phyloP scores from a whole-genome alignment of 2,113 vertebrate genomes.

The Athene noctua region DNA sequence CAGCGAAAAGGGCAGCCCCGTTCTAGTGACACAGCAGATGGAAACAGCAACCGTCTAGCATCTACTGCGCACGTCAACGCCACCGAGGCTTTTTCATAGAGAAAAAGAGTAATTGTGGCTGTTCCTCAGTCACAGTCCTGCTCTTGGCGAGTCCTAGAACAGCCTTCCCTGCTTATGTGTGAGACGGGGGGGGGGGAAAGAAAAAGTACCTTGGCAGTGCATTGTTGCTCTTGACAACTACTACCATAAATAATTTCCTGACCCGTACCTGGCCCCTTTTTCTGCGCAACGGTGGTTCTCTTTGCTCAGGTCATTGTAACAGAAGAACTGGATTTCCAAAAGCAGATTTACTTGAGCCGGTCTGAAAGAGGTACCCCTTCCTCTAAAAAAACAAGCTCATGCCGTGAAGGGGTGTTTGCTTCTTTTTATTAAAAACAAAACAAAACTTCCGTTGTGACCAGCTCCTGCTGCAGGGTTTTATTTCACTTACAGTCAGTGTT shows the following conservation, averaged over 20 bases:
- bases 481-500: background rate
- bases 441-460: background rate
- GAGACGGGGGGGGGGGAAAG: background rate
- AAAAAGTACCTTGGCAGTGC: background rate
- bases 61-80: background rate
- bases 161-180: background rate
- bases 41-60: background rate
- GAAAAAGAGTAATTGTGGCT: background rate
- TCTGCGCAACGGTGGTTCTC: background rate
- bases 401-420: background rate
- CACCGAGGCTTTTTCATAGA: background rate
- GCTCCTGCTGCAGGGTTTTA: background rate
- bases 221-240: background rate
- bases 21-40: background rate
- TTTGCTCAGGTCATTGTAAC: background rate
- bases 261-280: background rate
- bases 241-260: background rate
- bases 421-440: background rate
- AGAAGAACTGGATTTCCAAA: background rate
- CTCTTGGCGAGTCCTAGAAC: background rate
- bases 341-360: background rate
- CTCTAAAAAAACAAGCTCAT: background rate
- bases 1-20: background rate
- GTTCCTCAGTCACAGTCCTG: background rate
- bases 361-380: background rate